Evolutionary conservation across 2,113 vertebrate genomes (phyloP).

Genomic region (Spea bombifrons): DNA sequence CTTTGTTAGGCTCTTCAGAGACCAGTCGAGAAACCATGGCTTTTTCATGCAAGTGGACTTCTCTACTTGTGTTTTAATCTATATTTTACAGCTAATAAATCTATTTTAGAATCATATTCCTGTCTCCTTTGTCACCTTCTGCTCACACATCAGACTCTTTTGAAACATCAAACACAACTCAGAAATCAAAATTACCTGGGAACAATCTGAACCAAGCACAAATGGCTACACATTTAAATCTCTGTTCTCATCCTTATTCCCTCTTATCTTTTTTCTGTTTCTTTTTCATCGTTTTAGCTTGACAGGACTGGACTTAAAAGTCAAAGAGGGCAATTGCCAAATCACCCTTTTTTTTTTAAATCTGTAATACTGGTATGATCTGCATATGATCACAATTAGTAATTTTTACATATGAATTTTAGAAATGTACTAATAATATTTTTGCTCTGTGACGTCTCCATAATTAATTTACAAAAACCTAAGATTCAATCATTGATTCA

Average conservation of each 20-base stretch:
- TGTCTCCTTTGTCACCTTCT: slow-evolving; percentile 9
- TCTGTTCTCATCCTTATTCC: slow-evolving; percentile 9
- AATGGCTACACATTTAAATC: slow-evolving; percentile 18
- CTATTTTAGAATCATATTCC: background rate
- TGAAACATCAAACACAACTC: slow-evolving; percentile 5
- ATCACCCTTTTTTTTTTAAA: background rate
- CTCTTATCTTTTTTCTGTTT: slow-evolving; percentile 12
- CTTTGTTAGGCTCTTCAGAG: background rate
- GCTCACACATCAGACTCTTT: slow-evolving; percentile 11
- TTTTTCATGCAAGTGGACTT: background rate
- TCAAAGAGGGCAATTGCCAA: background rate
- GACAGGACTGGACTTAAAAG: background rate
- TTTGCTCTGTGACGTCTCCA: too few species aligned
- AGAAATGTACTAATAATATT: background rate
- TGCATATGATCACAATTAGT: background rate
- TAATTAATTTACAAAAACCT: too few species aligned
- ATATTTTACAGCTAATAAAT: background rate
- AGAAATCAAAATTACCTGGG: slow-evolving; percentile 20
- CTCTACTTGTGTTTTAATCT: background rate
- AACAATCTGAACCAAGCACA: slow-evolving; percentile 14
- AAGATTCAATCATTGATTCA: too few species aligned
- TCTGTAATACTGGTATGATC: background rate
- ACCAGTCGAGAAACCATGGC: background rate
- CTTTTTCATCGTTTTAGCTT: slow-evolving; percentile 14
- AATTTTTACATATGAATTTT: background rate